Percentiles rank a stretch among this genome's conserved stretches.
Conservation (phyloP, 2,113 vertebrate species). For the Orthonyx spaldingii region DNA sequence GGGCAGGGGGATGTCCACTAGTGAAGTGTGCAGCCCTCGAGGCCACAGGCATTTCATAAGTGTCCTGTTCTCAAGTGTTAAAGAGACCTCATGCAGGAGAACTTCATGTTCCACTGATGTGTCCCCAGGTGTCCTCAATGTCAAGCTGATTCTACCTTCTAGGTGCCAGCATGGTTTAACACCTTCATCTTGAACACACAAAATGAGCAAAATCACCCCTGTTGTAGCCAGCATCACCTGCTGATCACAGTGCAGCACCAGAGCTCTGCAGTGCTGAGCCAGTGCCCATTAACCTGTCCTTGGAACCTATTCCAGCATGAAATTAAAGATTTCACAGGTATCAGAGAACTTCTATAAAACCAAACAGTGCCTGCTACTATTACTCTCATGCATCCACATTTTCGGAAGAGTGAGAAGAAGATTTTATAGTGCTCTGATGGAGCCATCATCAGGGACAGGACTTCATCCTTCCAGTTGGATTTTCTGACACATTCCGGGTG, state of each 20-base stretch:
- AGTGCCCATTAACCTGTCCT: not conserved
- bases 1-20: not conserved
- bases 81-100: not conserved
- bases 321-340: not conserved
- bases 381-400: not conserved
- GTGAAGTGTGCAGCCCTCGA: not conserved
- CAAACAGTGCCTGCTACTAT: not conserved
- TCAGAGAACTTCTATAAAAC: not conserved
- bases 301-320: not conserved
- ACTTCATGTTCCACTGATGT: not conserved
- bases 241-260: not conserved
- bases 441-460: not conserved
- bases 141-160: not conserved
- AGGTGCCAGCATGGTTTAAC: not conserved
- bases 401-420: not conserved
- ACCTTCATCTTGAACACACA: not conserved
- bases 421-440: not conserved
- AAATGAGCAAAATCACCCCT: not conserved
- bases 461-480: not conserved
- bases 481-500: not conserved
- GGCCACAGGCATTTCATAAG: not conserved
- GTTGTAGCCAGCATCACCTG: not conserved
- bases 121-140: not conserved
- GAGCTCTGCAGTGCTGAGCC: not conserved
- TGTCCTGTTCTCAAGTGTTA: not conserved